A percentile compares a stretch with the other conserved stretches of the same genome.
These are phyloP conservation scores for Leuciscus idus DNA, from an alignment of 2,113 vertebrate species.

Conservation along the genomic window DNA sequence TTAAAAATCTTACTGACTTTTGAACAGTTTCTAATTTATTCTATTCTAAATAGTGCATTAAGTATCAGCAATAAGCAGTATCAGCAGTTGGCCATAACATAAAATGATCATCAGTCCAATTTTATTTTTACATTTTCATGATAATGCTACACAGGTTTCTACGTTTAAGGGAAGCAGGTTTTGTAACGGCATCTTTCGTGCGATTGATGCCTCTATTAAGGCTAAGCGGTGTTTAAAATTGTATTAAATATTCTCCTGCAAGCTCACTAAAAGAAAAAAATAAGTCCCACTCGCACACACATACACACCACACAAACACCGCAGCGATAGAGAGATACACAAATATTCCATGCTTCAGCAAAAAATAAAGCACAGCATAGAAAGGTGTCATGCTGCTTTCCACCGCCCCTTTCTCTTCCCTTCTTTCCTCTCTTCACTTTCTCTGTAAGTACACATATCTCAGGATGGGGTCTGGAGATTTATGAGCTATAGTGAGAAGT, in stretches of 20 bases:
- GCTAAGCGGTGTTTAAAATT: not conserved
- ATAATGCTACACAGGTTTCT: not conserved
- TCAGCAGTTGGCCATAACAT: not conserved
- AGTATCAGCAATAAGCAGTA: not conserved
- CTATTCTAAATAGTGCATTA: not conserved
- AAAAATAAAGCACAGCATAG: not conserved
- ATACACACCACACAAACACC: not conserved
- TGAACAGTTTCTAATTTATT: not conserved
- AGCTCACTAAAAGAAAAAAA: not conserved
- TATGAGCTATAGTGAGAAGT: slow-evolving; percentile 44
- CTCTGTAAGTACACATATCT: slow-evolving; percentile 27
- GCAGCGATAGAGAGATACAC: not conserved
- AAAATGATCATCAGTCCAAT: not conserved
- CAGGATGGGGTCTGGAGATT: slow-evolving; percentile 47
- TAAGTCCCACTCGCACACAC: not conserved
- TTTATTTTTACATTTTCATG: too few species aligned
- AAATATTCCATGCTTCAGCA: slow-evolving; percentile 15
- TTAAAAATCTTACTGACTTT: too few species aligned
- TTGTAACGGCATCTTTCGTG: not conserved
- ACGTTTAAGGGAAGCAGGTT: not conserved
- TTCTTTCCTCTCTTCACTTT: slow-evolving; percentile 19
- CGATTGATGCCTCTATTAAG: not conserved
- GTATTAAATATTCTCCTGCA: not conserved
- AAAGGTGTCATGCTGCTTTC: not conserved
- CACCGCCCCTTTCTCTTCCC: not conserved